Percentiles rank a stretch among this genome's conserved stretches.
Conservation (phyloP, 2,888 invertebrate species). For the Erynnis tages region DNA sequence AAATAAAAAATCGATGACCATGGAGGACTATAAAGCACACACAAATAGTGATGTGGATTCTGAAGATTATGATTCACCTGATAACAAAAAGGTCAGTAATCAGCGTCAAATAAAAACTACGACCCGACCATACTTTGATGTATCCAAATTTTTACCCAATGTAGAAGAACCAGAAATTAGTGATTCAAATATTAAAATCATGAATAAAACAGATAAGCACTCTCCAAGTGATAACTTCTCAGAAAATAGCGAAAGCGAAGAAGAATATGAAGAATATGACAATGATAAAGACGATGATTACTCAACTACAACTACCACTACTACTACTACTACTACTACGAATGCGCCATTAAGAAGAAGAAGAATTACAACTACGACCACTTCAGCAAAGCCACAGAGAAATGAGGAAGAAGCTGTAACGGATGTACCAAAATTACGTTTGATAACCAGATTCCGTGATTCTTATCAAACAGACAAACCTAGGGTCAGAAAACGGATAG, state of each 20-base stretch:
- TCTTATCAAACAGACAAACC: slow-evolving; percentile 39
- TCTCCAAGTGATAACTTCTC: slow-evolving; percentile 27
- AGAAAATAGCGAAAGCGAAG: slow-evolving; percentile 37
- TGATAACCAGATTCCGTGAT: slow-evolving; percentile 61
- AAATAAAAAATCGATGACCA: slow-evolving; percentile 57
- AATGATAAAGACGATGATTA: slow-evolving; percentile 42
- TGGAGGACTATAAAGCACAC: slow-evolving; percentile 53
- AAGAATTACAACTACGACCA: slow-evolving; percentile 40
- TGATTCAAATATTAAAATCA: slow-evolving; percentile 29
- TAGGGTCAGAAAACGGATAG: slow-evolving; percentile 21
- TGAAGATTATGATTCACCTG: slow-evolving; percentile 25
- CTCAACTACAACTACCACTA: slow-evolving; percentile 41
- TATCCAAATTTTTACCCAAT: slow-evolving; percentile 46
- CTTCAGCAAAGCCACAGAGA: slow-evolving; percentile 41
- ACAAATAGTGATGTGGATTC: slow-evolving; percentile 34
- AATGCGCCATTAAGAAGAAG: slow-evolving; percentile 47
- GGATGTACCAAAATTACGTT: slow-evolving; percentile 47
- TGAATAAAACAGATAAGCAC: slow-evolving; percentile 15
- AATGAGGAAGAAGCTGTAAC: slow-evolving; percentile 36
- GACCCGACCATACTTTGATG: slow-evolving; percentile 43
- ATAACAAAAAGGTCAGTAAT: slow-evolving; percentile 29
- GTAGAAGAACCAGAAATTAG: slow-evolving; percentile 43
- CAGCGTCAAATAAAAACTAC: slow-evolving; percentile 35
- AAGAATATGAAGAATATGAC: slow-evolving; percentile 49
- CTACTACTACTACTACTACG: slow-evolving; percentile 47